Base-by-base conservation (phyloP, 2,888 invertebrate genomes). In the Drosophila paracracens region DNA sequence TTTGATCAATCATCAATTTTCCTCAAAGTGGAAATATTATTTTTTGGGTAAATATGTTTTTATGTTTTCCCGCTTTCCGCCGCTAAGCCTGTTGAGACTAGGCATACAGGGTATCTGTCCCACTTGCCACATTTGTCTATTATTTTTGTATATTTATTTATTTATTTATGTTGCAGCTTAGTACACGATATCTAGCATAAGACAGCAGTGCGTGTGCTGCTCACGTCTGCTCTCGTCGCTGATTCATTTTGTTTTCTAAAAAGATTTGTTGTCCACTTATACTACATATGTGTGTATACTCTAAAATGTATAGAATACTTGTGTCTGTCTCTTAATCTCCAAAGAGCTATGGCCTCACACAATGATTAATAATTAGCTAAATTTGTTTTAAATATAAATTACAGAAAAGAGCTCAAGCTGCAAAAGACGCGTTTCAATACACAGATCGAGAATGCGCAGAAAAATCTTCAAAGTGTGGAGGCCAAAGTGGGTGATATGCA, bases 381-480 rank as follows among this genome's bases (percentile, higher is more conserved):
- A 27, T 8, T 25, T 25, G 25, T 46, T 25, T 18, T 25, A 21
- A 5, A 35, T 29, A 25, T 40, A 27, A 11, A 53, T 31, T 38
- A 35, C 75, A 93, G 93, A 91, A 90, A 88, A 90, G 94, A 92
- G 92, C 94, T 88, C 60, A 90, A 77, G 56, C 91, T 86, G 76
- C 92, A 90, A 71, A 92, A 91, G 85, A 89, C 89, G 54, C 91
- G 89, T 62, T 92, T 89, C 92, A 94, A 73, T 79, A 85, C 64
- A 91, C 94, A 71, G 79, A 79, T 93, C 33, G 92, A 92, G 52
- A 92, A 93, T 83, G 93, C 93, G 27, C 91, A 93, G 70, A 91
- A 90, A 64, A 92, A 91, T 82, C 91, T 91, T 52, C 86, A 89
- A 33, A 90, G 79, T 77, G 82, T 93, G 62, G 92, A 93, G 79